Evolutionary conservation across 1,140 invertebrate genomes (phyloP).

Genomic region (Trachymyrmex septentrionalis): DNA sequence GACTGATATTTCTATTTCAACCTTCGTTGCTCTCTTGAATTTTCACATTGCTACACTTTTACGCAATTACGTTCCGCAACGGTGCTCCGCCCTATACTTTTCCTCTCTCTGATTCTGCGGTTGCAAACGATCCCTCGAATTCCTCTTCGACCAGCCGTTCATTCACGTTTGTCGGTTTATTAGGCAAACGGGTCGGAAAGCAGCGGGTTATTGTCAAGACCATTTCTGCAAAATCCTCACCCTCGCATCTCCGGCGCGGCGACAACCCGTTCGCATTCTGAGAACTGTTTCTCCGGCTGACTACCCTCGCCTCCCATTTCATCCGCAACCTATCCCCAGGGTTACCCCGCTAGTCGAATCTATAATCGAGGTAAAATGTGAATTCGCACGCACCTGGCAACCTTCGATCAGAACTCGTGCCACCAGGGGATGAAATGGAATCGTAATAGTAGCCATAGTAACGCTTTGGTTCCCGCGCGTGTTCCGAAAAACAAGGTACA

Average conservation of each 20-base stretch:
- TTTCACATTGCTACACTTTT: conserved; percentile 40
- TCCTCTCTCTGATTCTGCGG: conserved; percentile 34
- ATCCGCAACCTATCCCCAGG: conserved; percentile 36
- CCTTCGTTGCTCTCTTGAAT: conserved; percentile 58
- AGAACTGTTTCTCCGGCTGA: conserved; percentile 59
- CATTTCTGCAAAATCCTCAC: conserved; percentile 55
- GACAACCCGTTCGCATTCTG: conserved; percentile 17
- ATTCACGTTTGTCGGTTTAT: conserved; percentile 64
- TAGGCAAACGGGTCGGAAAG: conserved; percentile 71
- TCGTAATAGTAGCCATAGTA: conserved; percentile 51
- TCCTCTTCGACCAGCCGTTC: conserved; percentile 36
- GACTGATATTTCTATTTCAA: conserved; percentile 61
- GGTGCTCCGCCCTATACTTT: neutral
- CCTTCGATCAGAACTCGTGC: conserved; percentile 47
- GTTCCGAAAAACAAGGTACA: conserved; percentile 12
- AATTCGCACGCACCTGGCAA: conserved; percentile 52
- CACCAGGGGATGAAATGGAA: conserved; percentile 53
- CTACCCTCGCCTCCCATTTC: conserved; percentile 40
- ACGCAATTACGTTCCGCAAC: conserved; percentile 32
- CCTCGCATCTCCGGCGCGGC: conserved; percentile 1
- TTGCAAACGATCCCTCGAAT: conserved; percentile 37
- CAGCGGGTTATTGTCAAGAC: conserved; percentile 68
- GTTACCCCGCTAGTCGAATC: neutral
- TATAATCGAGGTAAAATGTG: conserved; percentile 34
- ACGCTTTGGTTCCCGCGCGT: conserved; percentile 9